Evolutionary conservation across 2,113 vertebrate genomes (phyloP).

Genomic region (Xyliphius kryptos): DNA sequence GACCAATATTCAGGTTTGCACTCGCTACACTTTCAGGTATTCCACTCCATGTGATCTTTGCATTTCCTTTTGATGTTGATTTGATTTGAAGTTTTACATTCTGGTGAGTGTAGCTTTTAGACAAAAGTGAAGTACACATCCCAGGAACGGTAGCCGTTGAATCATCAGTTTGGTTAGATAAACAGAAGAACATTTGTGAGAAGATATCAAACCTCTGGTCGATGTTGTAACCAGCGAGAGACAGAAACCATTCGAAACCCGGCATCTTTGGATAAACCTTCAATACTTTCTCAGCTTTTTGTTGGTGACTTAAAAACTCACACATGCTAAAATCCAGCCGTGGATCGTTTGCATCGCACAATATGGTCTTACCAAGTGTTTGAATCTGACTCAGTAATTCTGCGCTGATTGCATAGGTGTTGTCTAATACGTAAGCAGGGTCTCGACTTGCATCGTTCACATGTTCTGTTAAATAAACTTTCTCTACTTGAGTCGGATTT

Average conservation of each 20-base stretch:
- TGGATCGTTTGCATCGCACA: not conserved
- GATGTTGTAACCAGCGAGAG: constrained; percentile 19
- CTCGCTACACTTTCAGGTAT: constrained; percentile 12
- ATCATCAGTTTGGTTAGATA: not conserved
- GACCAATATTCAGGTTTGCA: not conserved
- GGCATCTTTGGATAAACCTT: constrained; percentile 8
- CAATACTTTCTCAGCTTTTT: not conserved
- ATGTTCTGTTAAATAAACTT: constrained; percentile 14
- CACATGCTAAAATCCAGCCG: constrained; percentile 12
- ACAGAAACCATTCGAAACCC: constrained; percentile 19
- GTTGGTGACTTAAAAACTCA: constrained; percentile 16
- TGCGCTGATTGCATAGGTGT: not conserved
- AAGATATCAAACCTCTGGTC: not conserved
- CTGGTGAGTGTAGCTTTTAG: not conserved
- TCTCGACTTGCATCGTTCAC: not conserved
- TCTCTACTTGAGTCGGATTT: constrained; percentile 1
- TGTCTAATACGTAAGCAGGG: not conserved
- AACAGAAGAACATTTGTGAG: not conserved
- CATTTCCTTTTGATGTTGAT: constrained; percentile 9
- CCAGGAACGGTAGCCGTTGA: too few relatives aligned
- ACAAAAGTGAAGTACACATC: not conserved
- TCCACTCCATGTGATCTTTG: constrained; percentile 19
- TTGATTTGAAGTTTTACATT: constrained; percentile 6
- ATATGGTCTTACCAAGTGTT: not conserved
- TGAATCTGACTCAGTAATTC: constrained; percentile 14